A percentile compares a stretch with the other conserved stretches of the same genome.
These are phyloP conservation scores for Dromas ardeola DNA, from an alignment of 2,113 vertebrate genomes.

Conservation along the genomic window DNA sequence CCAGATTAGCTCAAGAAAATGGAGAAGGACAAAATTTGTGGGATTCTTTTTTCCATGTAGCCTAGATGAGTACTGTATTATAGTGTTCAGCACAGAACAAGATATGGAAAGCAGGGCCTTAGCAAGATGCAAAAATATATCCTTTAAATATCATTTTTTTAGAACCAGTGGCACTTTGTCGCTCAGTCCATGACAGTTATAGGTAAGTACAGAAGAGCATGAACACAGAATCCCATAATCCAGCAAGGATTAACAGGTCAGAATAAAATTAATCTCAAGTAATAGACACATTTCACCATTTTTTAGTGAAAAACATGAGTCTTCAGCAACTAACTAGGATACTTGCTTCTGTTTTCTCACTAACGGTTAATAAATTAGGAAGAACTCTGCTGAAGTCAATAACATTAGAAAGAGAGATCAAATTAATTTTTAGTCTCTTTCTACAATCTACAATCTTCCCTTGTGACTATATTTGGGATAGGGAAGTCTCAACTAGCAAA, in stretches of 20 bases:
- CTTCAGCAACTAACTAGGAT: not conserved
- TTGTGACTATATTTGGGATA: not conserved
- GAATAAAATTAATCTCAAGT: not conserved
- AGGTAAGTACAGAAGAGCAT: not conserved
- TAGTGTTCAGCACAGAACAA: not conserved
- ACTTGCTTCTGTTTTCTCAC: not conserved
- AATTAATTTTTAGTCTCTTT: not conserved
- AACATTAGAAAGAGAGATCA: not conserved
- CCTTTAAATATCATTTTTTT: not conserved
- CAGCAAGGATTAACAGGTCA: not conserved
- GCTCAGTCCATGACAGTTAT: not conserved
- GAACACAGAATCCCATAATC: not conserved
- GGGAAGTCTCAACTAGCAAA: not conserved
- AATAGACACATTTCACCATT: not conserved
- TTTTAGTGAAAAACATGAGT: not conserved
- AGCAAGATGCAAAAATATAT: not conserved
- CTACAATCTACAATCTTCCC: not conserved
- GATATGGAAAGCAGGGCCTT: not conserved
- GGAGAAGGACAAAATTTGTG: not conserved
- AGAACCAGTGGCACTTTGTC: not conserved
- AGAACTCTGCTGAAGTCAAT: not conserved
- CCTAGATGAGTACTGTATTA: not conserved
- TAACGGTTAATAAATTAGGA: not conserved
- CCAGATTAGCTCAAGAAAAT: not conserved
- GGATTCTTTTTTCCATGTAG: not conserved